A percentile compares a stretch with the other conserved stretches of the same genome.
These are phyloP conservation scores for Dynastes hyllus DNA, from an alignment of 2,888 invertebrate genomes.

Conservation along the genomic window DNA sequence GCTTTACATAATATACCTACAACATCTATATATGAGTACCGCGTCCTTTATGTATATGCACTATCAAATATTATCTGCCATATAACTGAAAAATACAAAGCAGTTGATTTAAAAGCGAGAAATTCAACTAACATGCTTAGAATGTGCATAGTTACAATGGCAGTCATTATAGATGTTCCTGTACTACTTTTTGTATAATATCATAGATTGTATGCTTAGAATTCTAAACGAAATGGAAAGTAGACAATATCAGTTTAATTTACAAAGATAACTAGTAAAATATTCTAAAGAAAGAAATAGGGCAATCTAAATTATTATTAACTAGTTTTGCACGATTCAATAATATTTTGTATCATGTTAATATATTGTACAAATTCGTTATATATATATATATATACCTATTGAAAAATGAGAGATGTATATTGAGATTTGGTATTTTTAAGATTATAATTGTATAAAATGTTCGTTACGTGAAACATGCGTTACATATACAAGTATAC, in stretches of 20 bases:
- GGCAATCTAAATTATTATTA: conserved; percentile 34
- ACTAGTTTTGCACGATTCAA: conserved; percentile 43
- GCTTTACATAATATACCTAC: conserved; percentile 5
- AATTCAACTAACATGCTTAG: conserved; percentile 27
- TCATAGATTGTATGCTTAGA: conserved; percentile 29
- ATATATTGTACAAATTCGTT: conserved; percentile 37
- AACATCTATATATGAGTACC: conserved; percentile 43
- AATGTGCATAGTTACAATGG: conserved; percentile 16
- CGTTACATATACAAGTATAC: conserved; percentile 24
- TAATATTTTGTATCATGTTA: conserved; percentile 42
- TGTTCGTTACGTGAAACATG: conserved; percentile 36
- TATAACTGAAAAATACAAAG: conserved; percentile 7
- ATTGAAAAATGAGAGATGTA: conserved; percentile 18
- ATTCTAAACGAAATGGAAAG: conserved; percentile 21
- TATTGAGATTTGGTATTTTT: conserved; percentile 42
- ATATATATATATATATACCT: neutral
- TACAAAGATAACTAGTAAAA: neutral
- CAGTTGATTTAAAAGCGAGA: neutral
- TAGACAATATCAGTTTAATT: conserved; percentile 36
- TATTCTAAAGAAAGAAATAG: conserved; percentile 33
- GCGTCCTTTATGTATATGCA: conserved; percentile 29
- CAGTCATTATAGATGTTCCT: conserved; percentile 27
- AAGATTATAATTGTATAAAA: conserved; percentile 46
- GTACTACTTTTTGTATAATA: conserved; percentile 20
- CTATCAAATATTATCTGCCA: conserved; percentile 23